These are phyloP conservation scores for Sander vitreus DNA, from an alignment of 2,113 vertebrate genomes.

Conservation along the genomic window DNA sequence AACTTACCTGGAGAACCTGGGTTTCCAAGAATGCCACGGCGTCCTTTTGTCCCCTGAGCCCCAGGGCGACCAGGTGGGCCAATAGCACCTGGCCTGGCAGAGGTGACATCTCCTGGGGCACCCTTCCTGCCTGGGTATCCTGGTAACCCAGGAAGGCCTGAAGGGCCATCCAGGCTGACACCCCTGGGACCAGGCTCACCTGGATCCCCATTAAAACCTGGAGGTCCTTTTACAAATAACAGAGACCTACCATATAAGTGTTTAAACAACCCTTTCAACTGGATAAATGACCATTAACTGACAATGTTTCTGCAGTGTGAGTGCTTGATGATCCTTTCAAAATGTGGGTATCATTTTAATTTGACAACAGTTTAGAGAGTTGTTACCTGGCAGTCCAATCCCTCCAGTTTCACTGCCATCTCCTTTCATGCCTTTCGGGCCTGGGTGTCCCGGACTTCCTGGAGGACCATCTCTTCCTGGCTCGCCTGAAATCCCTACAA, in stretches of 20 bases:
- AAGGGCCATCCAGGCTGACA: slow-evolving; percentile 44
- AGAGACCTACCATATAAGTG: not conserved
- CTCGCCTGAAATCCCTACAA: slow-evolving; percentile 57
- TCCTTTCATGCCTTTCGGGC: slow-evolving; percentile 68
- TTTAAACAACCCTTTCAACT: not conserved
- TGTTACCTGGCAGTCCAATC: slow-evolving; percentile 77
- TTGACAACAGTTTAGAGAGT: not conserved
- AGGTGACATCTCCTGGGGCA: slow-evolving; percentile 43
- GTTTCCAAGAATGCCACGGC: slow-evolving; percentile 58
- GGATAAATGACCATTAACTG: not conserved
- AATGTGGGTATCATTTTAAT: not conserved
- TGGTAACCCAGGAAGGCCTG: slow-evolving; percentile 56
- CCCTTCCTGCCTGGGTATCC: slow-evolving; percentile 69
- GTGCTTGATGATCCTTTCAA: not conserved
- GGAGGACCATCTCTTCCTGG: slow-evolving; percentile 39
- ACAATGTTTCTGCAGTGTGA: not conserved
- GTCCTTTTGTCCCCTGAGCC: slow-evolving; percentile 39
- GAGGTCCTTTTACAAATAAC: slow-evolving; percentile 74
- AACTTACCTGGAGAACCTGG: slow-evolving; percentile 62
- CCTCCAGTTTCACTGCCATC: slow-evolving; percentile 30
- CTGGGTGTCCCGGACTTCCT: slow-evolving; percentile 53
- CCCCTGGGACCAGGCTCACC: slow-evolving; percentile 59
- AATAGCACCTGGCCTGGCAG: slow-evolving; percentile 29
- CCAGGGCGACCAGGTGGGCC: slow-evolving; percentile 64
- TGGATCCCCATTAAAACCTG: slow-evolving; percentile 63